Evolutionary conservation across 2,888 invertebrate species (phyloP).

Genomic region (Poecilus cupreus): DNA sequence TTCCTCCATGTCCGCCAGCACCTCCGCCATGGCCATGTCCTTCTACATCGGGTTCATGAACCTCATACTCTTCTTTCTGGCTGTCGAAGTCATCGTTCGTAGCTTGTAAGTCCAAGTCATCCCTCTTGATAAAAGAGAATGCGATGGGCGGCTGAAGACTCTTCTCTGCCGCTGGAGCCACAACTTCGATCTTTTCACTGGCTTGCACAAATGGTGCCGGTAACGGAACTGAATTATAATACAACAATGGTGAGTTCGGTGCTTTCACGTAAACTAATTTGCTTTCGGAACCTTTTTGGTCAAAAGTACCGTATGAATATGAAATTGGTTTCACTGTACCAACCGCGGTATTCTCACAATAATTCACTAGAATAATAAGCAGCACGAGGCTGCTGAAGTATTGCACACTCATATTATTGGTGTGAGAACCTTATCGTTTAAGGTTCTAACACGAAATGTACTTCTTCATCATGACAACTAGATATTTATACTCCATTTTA

Average conservation of each 20-base stretch:
- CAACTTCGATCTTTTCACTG: slow-evolving; percentile 66
- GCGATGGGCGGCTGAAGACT: slow-evolving; percentile 66
- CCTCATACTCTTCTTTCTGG: slow-evolving; percentile 43
- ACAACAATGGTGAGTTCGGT: slow-evolving; percentile 28
- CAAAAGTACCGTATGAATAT: slow-evolving; percentile 53
- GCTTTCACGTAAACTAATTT: slow-evolving; percentile 32
- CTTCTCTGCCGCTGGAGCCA: slow-evolving; percentile 61
- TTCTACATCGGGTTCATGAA: slow-evolving; percentile 1
- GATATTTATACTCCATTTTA: slow-evolving; percentile 45
- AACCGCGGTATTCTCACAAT: slow-evolving; percentile 30
- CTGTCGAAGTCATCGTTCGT: slow-evolving; percentile 50
- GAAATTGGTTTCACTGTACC: slow-evolving; percentile 55
- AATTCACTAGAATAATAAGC: slow-evolving; percentile 41
- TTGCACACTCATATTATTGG: not conserved
- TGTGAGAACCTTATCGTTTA: slow-evolving; percentile 4
- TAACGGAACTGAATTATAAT: slow-evolving; percentile 31
- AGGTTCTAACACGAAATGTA: slow-evolving; percentile 30
- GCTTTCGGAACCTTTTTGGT: slow-evolving; percentile 39
- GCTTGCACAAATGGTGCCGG: slow-evolving; percentile 68
- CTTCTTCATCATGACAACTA: not conserved
- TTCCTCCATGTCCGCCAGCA: not conserved
- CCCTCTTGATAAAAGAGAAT: slow-evolving; percentile 65
- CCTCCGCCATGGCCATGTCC: slow-evolving; percentile 2
- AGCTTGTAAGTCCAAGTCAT: slow-evolving; percentile 60
- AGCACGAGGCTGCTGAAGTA: slow-evolving; percentile 59